phyloP scores from a whole-genome alignment of 2,888 invertebrate species.

The Lepidochitona cinerea region DNA sequence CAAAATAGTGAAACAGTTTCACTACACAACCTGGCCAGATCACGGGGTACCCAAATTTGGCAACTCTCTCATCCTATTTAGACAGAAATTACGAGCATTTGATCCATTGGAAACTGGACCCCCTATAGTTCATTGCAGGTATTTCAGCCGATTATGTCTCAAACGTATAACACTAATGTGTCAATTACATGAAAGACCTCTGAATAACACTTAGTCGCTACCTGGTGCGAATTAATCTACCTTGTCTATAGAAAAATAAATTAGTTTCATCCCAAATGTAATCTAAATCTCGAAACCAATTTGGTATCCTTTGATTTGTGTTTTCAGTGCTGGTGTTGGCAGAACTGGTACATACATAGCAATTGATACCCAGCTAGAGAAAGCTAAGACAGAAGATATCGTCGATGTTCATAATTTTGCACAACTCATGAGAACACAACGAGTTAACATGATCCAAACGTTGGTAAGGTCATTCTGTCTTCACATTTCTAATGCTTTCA shows the following conservation, averaged over 20 bases:
- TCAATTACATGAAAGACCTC: too few species aligned
- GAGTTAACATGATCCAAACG: slow-evolving; percentile 70
- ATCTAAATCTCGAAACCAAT: too few species aligned
- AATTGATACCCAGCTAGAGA: slow-evolving; percentile 65
- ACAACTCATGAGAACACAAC: slow-evolving; percentile 63
- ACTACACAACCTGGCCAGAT: slow-evolving; percentile 70
- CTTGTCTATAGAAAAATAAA: too few species aligned
- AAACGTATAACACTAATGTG: too few species aligned
- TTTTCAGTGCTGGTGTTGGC: slow-evolving; percentile 67
- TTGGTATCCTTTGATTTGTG: background rate
- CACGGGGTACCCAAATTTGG: slow-evolving; percentile 66
- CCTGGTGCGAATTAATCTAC: too few species aligned
- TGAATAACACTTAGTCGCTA: too few species aligned
- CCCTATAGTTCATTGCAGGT: slow-evolving; percentile 63
- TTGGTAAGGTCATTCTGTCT: slow-evolving; percentile 55
- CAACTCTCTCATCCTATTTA: slow-evolving; percentile 63
- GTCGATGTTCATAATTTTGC: slow-evolving; percentile 68
- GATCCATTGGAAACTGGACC: slow-evolving; percentile 60
- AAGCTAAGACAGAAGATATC: slow-evolving; percentile 64
- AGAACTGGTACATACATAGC: slow-evolving; percentile 68
- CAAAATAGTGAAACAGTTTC: slow-evolving; percentile 65
- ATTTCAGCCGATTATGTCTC: background rate
- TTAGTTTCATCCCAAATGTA: too few species aligned
- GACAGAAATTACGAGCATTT: slow-evolving; percentile 64
- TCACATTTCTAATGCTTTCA: too few species aligned